These are phyloP conservation scores for Sphinx pinastri DNA, from an alignment of 2,888 invertebrate species.

Conservation along the genomic window DNA sequence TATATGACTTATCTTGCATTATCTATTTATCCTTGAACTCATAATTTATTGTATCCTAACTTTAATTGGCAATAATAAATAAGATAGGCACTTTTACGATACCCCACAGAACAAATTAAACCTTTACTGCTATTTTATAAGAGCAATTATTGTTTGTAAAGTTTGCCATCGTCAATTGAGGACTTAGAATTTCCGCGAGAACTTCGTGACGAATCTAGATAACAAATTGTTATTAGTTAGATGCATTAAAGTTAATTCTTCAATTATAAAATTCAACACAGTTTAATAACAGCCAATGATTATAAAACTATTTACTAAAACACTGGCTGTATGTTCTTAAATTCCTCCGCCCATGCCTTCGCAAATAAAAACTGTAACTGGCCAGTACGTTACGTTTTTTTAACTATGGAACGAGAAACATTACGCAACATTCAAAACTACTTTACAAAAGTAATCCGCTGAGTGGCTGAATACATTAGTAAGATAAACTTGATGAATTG, in stretches of 20 bases:
- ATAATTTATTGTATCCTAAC: background rate
- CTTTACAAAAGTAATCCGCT: slow-evolving; percentile 17
- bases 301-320: background rate
- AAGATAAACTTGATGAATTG: slow-evolving; percentile 22
- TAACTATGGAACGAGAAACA: background rate
- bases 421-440: slow-evolving; percentile 24
- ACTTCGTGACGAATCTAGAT: background rate
- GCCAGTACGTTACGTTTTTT: background rate
- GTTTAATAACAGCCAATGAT: no score
- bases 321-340: background rate
- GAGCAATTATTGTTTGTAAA: background rate
- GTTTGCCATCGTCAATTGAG: background rate
- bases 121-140: background rate
- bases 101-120: background rate
- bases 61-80: slow-evolving; percentile 20
- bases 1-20: slow-evolving; percentile 5
- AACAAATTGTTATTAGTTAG: background rate
- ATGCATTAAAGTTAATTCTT: background rate
- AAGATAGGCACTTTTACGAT: background rate
- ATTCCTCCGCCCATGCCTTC: background rate
- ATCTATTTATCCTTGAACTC: slow-evolving; percentile 18
- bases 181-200: background rate
- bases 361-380: background rate
- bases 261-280: no score
- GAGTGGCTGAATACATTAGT: slow-evolving; percentile 24